phyloP scores from a whole-genome alignment of 1,140 invertebrate species.

The Hyphantria cunea region DNA sequence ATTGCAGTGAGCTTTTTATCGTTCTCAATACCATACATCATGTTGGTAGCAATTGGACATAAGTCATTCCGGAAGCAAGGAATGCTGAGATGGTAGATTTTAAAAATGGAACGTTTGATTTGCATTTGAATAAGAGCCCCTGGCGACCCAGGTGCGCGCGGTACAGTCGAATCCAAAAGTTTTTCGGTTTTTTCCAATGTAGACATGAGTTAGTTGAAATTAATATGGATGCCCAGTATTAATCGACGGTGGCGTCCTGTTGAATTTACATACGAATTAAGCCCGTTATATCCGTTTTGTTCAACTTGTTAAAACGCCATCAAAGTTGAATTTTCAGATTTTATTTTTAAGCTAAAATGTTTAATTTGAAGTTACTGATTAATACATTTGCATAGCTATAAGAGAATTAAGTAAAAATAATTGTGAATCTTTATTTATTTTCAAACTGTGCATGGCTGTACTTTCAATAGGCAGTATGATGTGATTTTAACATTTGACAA shows the following conservation, averaged over 20 bases:
- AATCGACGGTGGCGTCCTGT: slow-evolving; percentile 56
- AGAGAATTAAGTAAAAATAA: too few species aligned
- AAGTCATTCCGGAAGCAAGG: slow-evolving; percentile 79
- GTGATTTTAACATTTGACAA: slow-evolving; percentile 52
- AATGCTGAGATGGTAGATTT: slow-evolving; percentile 79
- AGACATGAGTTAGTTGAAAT: slow-evolving; percentile 56
- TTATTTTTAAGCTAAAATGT: neutral
- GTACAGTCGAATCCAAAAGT: slow-evolving; percentile 70
- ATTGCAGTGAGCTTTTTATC: neutral
- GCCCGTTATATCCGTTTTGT: slow-evolving; percentile 30
- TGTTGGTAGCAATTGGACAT: slow-evolving; percentile 63
- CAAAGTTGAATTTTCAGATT: neutral
- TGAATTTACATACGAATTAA: slow-evolving; percentile 65
- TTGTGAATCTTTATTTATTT: neutral
- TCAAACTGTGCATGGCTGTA: slow-evolving; percentile 40
- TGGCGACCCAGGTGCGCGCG: slow-evolving; percentile 76
- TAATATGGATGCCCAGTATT: slow-evolving; percentile 74
- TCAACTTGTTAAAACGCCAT: slow-evolving; percentile 21
- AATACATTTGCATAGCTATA: too few species aligned
- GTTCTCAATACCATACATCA: neutral
- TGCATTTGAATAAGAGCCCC: slow-evolving; percentile 81
- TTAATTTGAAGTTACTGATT: neutral
- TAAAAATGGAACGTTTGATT: slow-evolving; percentile 82
- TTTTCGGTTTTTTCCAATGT: slow-evolving; percentile 53
- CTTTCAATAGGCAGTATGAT: slow-evolving; percentile 49